Evolutionary conservation across 2,888 invertebrate genomes (phyloP), one percentile per base, ranked within the genome.

Genomic region (Eledona agricola): DNA sequence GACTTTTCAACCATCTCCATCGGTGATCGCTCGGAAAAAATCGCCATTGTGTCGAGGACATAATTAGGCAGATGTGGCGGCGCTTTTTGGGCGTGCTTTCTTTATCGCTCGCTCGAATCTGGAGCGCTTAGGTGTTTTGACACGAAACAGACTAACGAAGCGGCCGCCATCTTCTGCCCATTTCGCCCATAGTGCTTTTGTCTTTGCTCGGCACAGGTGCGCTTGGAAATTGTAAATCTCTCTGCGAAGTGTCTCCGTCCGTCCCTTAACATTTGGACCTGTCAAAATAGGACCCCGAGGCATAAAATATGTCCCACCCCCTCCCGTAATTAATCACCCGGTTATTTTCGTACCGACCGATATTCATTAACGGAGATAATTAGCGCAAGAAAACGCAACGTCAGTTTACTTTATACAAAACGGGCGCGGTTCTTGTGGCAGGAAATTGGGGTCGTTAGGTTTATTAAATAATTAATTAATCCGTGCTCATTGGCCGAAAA

Each of bases 101-200:
- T n/a, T n/a, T n/a, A n/a, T n/a, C n/a, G n/a, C n/a, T n/a, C n/a
- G n/a, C n/a, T n/a, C n/a, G n/a, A n/a, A n/a, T n/a, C n/a, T 50
- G 38, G 26, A 42, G 50, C 22, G 34, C 42, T 13, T 42, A 51
- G 62, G 59, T 58, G 61, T 60, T 13, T 32, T 49, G 59, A 69
- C 68, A 70, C 68, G 66, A 70, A 70, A 64, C 72, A 70, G 70
- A 58, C 68, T 67, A 66, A 65, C 66, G 65, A 67, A 65, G 72
- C 58, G 67, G 70, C 69, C 70, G 72, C 72, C 72, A 72, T 72
- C 68, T 72, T 72, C 69, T 12, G 43, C 42, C 17, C 12, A 17
- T 46, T 35, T 28, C 28, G 26, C 7, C 13, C 5, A 9, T 26
- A 15, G 10, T 22, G 22, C 22, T 23, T 35, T 35, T 34, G 9